Evolutionary conservation across 2,797 vertebrate genomes (phyloP).

Genomic region (Helicolenus hilgendorfi): DNA sequence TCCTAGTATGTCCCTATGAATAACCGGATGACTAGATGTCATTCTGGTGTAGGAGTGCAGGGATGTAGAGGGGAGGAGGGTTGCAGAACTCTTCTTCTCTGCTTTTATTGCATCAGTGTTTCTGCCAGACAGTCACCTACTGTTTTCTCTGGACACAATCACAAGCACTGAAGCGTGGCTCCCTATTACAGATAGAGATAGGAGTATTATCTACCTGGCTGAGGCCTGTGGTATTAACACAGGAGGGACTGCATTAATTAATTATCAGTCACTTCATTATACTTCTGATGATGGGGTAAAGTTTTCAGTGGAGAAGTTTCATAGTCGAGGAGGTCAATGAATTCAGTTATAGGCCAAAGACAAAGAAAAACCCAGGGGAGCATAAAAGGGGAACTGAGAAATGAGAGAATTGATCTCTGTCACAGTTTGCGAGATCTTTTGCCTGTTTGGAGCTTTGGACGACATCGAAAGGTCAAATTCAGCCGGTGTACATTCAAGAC

Average conservation of each 20-base stretch:
- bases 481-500: slow-evolving; percentile 44
- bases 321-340: slow-evolving; percentile 49
- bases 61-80: background rate
- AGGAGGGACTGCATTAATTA: slow-evolving; percentile 40
- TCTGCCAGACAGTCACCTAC: slow-evolving; percentile 11
- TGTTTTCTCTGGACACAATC: slow-evolving; percentile 38
- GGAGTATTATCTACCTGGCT: slow-evolving; percentile 23
- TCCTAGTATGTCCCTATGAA: background rate
- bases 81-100: slow-evolving; percentile 17
- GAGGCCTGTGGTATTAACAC: slow-evolving; percentile 15
- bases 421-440: slow-evolving; percentile 59
- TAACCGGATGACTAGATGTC: background rate
- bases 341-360: slow-evolving; percentile 37
- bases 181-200: slow-evolving; percentile 33
- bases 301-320: slow-evolving; percentile 49
- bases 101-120: slow-evolving; percentile 32
- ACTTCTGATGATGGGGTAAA: slow-evolving; percentile 27
- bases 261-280: slow-evolving; percentile 60
- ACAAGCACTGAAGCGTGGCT: slow-evolving; percentile 18
- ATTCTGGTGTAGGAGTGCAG: background rate
- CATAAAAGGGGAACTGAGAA: slow-evolving; percentile 16
- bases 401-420: slow-evolving; percentile 62
- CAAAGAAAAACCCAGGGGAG: slow-evolving; percentile 31
- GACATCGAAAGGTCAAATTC: slow-evolving; percentile 75
- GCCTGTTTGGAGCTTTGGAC: slow-evolving; percentile 52